Conservation (phyloP, 2,113 vertebrate genomes). For the Colistium nudipinnis region DNA sequence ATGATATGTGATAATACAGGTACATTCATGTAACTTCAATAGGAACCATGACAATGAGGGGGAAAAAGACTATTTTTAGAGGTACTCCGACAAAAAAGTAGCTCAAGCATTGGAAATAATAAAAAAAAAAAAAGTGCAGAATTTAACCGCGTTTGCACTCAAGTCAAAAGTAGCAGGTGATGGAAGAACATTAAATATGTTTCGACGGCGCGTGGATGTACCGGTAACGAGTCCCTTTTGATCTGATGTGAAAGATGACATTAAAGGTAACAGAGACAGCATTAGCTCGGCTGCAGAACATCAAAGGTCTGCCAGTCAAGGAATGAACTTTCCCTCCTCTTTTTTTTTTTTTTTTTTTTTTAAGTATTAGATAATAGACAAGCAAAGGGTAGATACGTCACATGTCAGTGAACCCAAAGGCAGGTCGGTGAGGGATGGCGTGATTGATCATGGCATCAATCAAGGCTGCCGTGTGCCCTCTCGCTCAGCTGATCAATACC, state of each 20-base stretch:
- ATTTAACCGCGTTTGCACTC: too few species aligned
- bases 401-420: slow-evolving; percentile 28
- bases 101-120: not conserved
- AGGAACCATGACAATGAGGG: not conserved
- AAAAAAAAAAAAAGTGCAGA: not conserved
- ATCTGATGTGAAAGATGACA: not conserved
- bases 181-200: not conserved
- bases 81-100: not conserved
- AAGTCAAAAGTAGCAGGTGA: too few species aligned
- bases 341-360: too few species aligned
- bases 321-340: slow-evolving; percentile 27
- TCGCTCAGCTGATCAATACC: slow-evolving; percentile 34
- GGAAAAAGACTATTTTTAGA: not conserved
- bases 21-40: not conserved
- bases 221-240: not conserved
- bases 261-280: not conserved
- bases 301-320: not conserved
- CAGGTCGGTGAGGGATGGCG: slow-evolving; percentile 13
- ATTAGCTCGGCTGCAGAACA: not conserved
- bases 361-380: slow-evolving; percentile 20
- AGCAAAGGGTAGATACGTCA: slow-evolving; percentile 34
- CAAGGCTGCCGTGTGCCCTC: slow-evolving; percentile 21
- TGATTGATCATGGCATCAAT: slow-evolving; percentile 39
- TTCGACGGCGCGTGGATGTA: not conserved
- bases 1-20: not conserved